Evolutionary conservation across 2,797 vertebrate species (phyloP).

Genomic region (Alauda arvensis): DNA sequence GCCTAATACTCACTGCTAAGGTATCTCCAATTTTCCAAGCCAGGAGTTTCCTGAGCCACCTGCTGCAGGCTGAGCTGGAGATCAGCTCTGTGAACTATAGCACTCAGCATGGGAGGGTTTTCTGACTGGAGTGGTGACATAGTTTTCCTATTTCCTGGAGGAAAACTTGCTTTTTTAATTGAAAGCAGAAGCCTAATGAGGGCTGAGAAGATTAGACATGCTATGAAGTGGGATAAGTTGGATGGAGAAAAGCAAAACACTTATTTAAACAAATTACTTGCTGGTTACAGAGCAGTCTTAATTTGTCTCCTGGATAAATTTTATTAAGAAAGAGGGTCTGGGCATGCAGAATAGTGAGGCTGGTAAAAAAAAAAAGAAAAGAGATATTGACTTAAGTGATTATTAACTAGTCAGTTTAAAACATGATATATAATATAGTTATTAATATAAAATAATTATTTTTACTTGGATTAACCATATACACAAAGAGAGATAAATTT

Average conservation of each 20-base stretch:
- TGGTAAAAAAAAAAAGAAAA: neutral
- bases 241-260: conserved; percentile 1
- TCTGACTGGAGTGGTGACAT: neutral
- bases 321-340: neutral
- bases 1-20: neutral
- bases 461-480: neutral
- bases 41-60: neutral
- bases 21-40: neutral
- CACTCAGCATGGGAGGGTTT: neutral
- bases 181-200: neutral
- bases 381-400: neutral
- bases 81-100: neutral
- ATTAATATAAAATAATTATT: neutral
- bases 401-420: neutral
- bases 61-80: neutral
- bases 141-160: neutral
- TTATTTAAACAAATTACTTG: neutral
- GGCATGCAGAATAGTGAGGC: neutral
- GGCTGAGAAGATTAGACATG: neutral
- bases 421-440: neutral
- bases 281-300: neutral
- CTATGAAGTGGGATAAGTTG: neutral
- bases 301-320: neutral
- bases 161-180: conserved; percentile 3
- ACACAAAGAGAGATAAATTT: neutral